Evolutionary conservation across 2,113 vertebrate species (phyloP).

Genomic region (Bettongia penicillata): DNA sequence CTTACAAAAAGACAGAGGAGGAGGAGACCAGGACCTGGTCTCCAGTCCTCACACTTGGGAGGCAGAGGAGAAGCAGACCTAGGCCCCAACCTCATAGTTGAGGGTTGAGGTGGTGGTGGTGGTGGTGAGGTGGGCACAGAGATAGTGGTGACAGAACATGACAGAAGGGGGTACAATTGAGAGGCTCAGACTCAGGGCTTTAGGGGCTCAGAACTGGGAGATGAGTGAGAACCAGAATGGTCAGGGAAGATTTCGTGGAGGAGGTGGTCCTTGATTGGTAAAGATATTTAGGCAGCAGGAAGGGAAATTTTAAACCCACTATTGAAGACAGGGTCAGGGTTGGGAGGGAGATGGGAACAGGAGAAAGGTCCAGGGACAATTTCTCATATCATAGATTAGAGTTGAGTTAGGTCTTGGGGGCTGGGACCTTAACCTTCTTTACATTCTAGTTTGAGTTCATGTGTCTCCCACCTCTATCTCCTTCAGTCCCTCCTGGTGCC

Average conservation of each 20-base stretch:
- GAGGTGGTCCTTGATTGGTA: neutral
- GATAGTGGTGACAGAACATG: neutral
- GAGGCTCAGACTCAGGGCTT: neutral
- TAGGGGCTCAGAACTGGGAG: neutral
- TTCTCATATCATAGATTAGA: neutral
- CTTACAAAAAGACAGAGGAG: neutral
- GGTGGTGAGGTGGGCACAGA: neutral
- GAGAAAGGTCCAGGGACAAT: neutral
- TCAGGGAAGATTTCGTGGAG: neutral
- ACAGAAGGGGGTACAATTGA: neutral
- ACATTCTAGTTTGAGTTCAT: neutral
- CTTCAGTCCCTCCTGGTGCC: conserved; percentile 87
- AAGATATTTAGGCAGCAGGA: neutral
- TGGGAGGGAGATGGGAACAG: neutral
- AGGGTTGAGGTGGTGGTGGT: neutral
- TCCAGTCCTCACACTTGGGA: neutral
- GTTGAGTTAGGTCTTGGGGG: neutral
- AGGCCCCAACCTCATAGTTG: neutral
- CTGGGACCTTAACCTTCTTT: neutral
- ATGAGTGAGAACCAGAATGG: neutral
- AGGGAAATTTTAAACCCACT: neutral
- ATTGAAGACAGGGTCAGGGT: neutral
- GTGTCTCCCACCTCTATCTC: neutral
- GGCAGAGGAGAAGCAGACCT: neutral
- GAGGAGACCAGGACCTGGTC: neutral